Base-by-base conservation (phyloP, 2,797 vertebrate species). In the Pipistrellus pygmaeus region DNA sequence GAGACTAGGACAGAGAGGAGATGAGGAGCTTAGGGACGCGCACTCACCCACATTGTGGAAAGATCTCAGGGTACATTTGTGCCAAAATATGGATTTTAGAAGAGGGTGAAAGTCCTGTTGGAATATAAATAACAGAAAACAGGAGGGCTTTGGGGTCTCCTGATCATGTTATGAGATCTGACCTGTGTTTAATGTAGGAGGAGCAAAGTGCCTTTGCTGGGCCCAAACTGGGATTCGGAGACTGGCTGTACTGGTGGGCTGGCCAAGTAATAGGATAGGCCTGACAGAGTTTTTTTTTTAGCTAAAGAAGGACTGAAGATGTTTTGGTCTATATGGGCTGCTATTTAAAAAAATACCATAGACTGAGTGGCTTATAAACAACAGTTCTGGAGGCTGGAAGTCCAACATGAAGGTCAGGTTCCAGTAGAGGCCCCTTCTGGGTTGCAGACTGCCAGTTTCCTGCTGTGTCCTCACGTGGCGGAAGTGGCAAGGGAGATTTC, bases 21-120 rank as follows among this genome's bases (percentile, higher is more conserved):
- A 17, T 2, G 10, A 14, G 17, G 48, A 35, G 3, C 10, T 5
- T 38, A 32, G 41, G 1, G 7, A 57, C 1, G 0, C 1, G 7
- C 5, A 18, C 21, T 77, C 53, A 11, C 23, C 20, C 15, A 0
- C 35, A 5, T 1, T 60, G 23, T 32, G 1, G 8, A 41, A 17
- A 68, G n/a, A 51, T 53, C 64, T 20, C 20, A 76, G 27, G n/a
- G 53, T 8, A 10, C 41, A 23, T 12, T 12, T 8, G 1, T 2
- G 2, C 18, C 35, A 46, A 83, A 60, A 25, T 6, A 32, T 0
- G 5, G 46, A 44, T 32, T 53, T 86, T 62, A 35, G 60, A 9
- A 77, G 41, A 1, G 8, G 11, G 55, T 11, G 13, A 62, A 15
- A 21, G 15, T 48, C 55, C 75, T 38, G 27, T 3, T 46, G 51